A percentile compares a stretch with the other conserved stretches of the same genome.
Conservation (phyloP, 2,113 vertebrate genomes). For the Ia io region DNA sequence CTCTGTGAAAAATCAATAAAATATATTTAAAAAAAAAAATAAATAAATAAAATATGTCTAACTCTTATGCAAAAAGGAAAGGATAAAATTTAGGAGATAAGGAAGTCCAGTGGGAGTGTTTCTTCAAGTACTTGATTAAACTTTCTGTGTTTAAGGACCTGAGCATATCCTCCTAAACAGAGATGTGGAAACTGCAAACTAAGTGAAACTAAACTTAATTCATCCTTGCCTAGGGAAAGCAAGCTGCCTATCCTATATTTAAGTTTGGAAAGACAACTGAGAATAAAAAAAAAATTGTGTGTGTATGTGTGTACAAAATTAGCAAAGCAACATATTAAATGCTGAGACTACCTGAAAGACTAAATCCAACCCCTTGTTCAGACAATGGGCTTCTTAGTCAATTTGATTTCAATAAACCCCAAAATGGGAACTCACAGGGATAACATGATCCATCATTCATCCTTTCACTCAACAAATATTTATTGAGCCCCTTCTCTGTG, state of each 20-base stretch:
- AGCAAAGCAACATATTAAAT: neutral
- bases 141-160: neutral
- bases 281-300: neutral
- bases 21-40: too few relatives aligned
- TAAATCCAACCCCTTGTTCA: neutral
- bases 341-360: neutral
- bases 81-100: neutral
- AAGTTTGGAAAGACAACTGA: neutral
- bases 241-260: neutral
- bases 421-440: neutral
- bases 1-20: too few relatives aligned
- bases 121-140: slow-evolving; percentile 3
- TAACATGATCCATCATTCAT: neutral
- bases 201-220: neutral
- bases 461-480: neutral
- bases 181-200: neutral
- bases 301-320: neutral
- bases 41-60: neutral
- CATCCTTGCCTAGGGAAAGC: neutral
- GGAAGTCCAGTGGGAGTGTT: neutral
- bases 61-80: neutral
- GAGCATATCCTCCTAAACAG: neutral
- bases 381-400: neutral
- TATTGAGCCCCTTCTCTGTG: neutral
- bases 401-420: neutral